Evolutionary conservation across 2,888 invertebrate genomes (phyloP).

Genomic region (Harpagoxenus sublaevis): DNA sequence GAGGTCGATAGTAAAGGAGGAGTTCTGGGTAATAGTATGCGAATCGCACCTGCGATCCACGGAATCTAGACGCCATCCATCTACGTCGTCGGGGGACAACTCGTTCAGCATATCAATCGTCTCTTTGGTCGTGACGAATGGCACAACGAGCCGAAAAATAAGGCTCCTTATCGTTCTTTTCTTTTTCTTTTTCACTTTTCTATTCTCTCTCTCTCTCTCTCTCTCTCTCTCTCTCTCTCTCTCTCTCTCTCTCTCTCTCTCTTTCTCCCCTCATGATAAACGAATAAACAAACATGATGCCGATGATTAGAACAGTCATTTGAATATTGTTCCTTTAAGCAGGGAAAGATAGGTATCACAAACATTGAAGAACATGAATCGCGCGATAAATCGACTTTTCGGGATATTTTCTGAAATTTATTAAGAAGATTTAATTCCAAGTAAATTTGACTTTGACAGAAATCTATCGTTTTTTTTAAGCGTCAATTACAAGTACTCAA

Average conservation of each 20-base stretch:
- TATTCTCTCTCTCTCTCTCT: neutral
- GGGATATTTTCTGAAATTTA: neutral
- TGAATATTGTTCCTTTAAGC: neutral
- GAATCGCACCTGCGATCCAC: constrained; percentile 37
- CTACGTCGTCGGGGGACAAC: constrained; percentile 57
- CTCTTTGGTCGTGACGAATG: constrained; percentile 46
- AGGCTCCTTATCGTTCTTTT: constrained; percentile 23
- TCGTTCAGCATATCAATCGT: constrained; percentile 61
- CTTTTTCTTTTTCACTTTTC: neutral
- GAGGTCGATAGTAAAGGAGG: constrained; percentile 8
- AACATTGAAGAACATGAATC: neutral
- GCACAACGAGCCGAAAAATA: constrained; percentile 55
- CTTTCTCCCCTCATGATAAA: neutral
- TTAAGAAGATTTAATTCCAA: neutral
- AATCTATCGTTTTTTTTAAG: neutral
- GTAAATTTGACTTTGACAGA: neutral
- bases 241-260: neutral
- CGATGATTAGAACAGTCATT: neutral
- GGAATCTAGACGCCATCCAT: constrained; percentile 54
- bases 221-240: neutral
- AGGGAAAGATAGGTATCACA: neutral
- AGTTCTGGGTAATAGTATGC: neutral
- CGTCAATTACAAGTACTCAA: neutral
- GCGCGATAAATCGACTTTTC: neutral
- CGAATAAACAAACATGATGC: constrained; percentile 9